Evolutionary conservation across 1,140 invertebrate species (phyloP).

Genomic region (Pseudomyrmex dendroicus): DNA sequence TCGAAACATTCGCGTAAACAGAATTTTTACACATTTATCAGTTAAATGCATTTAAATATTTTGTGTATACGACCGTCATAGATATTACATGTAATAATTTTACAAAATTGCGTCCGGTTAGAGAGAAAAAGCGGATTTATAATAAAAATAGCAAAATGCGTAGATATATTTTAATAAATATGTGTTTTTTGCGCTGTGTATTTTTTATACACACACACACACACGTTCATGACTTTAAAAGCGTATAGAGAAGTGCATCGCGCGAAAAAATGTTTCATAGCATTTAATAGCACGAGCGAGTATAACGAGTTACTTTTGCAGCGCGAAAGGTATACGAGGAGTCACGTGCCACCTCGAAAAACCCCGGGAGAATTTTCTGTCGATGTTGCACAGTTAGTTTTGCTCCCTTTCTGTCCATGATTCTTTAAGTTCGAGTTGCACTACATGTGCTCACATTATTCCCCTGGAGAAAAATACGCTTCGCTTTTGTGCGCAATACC

Average conservation of each 20-base stretch:
- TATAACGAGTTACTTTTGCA: constrained; percentile 50
- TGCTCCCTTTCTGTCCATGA: constrained; percentile 4
- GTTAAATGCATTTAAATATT: constrained; percentile 10
- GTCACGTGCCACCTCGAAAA: constrained; percentile 43
- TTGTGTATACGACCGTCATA: no score
- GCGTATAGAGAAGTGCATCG: not conserved
- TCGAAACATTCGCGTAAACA: not conserved
- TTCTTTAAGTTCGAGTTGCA: constrained; percentile 16
- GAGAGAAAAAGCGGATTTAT: no score
- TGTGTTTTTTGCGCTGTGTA: no score
- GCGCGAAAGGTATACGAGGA: constrained; percentile 4
- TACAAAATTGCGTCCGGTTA: no score
- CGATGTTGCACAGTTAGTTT: constrained; percentile 39
- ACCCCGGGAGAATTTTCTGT: constrained; percentile 40
- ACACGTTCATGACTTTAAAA: no score
- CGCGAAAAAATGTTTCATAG: not conserved
- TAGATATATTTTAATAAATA: no score
- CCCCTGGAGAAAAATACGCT: constrained; percentile 15
- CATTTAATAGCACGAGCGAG: constrained; percentile 13
- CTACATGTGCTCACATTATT: constrained; percentile 14
- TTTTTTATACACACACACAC: no score
- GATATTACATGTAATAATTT: no score
- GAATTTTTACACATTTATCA: not conserved
- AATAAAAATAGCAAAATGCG: no score
- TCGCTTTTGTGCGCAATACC: not conserved